phyloP scores from a whole-genome alignment of 1,140 invertebrate species.

The Drosophila leontia region DNA sequence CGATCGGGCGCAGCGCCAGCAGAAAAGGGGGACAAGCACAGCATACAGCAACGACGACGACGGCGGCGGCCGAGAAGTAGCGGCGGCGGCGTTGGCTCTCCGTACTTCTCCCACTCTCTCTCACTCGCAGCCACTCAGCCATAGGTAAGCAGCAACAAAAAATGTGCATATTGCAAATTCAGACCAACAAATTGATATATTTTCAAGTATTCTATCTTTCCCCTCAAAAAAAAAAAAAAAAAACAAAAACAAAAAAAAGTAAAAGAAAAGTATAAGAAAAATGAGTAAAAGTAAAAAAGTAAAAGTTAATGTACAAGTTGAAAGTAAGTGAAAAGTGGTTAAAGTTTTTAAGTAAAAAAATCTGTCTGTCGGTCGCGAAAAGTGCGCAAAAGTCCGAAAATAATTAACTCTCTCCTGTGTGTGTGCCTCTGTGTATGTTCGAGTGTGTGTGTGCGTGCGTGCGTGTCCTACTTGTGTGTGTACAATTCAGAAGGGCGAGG shows the following conservation, averaged over 20 bases:
- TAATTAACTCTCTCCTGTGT: constrained; percentile 44
- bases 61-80: constrained; percentile 18
- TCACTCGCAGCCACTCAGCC: constrained; percentile 27
- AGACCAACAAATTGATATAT: constrained; percentile 77
- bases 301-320: constrained; percentile 22
- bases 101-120: not conserved
- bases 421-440: constrained; percentile 48
- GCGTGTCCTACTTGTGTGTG: constrained; percentile 54
- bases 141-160: constrained; percentile 73
- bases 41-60: constrained; percentile 2
- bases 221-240: constrained; percentile 68
- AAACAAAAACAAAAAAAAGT: constrained; percentile 39
- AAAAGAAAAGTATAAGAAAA: constrained; percentile 23
- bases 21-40: constrained; percentile 22
- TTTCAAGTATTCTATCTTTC: constrained; percentile 83
- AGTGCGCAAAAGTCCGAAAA: constrained; percentile 67
- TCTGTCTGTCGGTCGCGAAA: constrained; percentile 70
- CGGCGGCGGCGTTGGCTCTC: constrained; percentile 22
- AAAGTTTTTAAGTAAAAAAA: constrained; percentile 47
- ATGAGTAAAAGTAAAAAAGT: constrained; percentile 36
- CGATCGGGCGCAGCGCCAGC: not conserved
- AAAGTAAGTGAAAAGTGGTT: constrained; percentile 57
- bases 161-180: constrained; percentile 56
- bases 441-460: constrained; percentile 54
- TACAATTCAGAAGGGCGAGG: constrained; percentile 11